A percentile compares a stretch with the other conserved stretches of the same genome.
phyloP scores from a whole-genome alignment of 2,888 invertebrate species.

The Acrocyrtus sp. region DNA sequence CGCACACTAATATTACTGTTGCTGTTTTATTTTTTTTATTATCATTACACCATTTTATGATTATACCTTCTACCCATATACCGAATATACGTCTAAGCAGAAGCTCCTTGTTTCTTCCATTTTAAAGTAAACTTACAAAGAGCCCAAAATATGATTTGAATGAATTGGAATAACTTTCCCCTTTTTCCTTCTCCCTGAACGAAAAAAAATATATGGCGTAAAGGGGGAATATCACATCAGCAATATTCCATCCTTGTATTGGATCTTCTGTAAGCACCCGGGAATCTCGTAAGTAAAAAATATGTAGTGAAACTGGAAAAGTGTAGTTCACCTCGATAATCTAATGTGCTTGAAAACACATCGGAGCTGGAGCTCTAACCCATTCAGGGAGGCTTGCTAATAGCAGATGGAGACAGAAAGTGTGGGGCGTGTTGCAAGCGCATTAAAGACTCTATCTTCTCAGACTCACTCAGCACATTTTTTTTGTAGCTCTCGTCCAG shows the following conservation, averaged over 20 bases:
- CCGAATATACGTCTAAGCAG: conserved; percentile 28
- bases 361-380: conserved; percentile 37
- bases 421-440: conserved; percentile 49
- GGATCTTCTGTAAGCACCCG: not conserved
- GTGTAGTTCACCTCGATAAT: conserved; percentile 47
- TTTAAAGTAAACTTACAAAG: conserved; percentile 43
- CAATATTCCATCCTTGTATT: conserved; percentile 9
- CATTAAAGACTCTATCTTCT: conserved; percentile 53
- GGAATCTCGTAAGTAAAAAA: conserved; percentile 32
- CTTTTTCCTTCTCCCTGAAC: conserved; percentile 21
- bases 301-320: conserved; percentile 22
- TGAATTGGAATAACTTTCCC: conserved; percentile 41
- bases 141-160: conserved; percentile 11
- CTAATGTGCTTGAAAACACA: conserved; percentile 49
- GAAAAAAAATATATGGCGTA: conserved; percentile 33
- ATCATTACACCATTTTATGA: conserved; percentile 40
- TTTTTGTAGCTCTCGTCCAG: conserved; percentile 10
- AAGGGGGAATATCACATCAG: conserved; percentile 40
- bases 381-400: conserved; percentile 46
- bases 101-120: conserved; percentile 40
- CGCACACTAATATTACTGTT: conserved; percentile 37
- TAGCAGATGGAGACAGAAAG: conserved; percentile 49
- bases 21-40: conserved; percentile 40
- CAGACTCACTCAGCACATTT: conserved; percentile 52
- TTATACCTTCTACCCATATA: too few relatives aligned